These are phyloP conservation scores for Muntiacus muntjak DNA, from an alignment of 2,113 vertebrate species.

Conservation along the genomic window DNA sequence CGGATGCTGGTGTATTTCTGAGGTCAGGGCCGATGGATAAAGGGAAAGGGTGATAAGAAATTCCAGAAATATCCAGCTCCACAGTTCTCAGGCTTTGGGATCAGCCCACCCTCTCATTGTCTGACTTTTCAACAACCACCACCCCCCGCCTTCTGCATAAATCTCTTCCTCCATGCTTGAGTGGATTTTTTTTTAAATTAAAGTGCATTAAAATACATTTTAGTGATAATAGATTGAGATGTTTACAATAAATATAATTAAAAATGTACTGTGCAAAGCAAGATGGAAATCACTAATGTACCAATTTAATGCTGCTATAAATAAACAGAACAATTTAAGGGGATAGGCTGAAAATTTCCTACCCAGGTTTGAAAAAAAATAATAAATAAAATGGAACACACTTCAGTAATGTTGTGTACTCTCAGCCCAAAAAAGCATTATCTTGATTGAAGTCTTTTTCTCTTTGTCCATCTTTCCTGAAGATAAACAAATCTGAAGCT, in stretches of 20 bases:
- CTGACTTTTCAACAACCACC: background rate
- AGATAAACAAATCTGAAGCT: background rate
- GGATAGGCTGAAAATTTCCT: background rate
- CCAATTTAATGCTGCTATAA: background rate
- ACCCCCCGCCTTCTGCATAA: background rate
- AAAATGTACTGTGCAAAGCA: background rate
- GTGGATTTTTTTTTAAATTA: background rate
- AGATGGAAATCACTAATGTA: background rate
- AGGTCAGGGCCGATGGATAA: background rate
- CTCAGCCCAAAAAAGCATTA: background rate
- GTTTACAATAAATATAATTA: background rate
- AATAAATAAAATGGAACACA: background rate
- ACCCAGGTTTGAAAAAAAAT: background rate
- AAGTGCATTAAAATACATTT: background rate
- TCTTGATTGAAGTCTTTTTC: background rate
- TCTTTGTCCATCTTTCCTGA: background rate
- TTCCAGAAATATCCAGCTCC: background rate
- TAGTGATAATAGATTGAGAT: background rate
- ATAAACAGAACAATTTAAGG: background rate
- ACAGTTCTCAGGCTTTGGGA: accelerated
- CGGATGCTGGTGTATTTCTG: background rate
- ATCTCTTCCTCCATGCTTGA: background rate
- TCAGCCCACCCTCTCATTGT: accelerated
- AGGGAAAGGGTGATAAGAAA: background rate
- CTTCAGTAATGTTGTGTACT: background rate